Conservation (phyloP, 2,113 vertebrate species). For the Hypomesus transpacificus region DNA sequence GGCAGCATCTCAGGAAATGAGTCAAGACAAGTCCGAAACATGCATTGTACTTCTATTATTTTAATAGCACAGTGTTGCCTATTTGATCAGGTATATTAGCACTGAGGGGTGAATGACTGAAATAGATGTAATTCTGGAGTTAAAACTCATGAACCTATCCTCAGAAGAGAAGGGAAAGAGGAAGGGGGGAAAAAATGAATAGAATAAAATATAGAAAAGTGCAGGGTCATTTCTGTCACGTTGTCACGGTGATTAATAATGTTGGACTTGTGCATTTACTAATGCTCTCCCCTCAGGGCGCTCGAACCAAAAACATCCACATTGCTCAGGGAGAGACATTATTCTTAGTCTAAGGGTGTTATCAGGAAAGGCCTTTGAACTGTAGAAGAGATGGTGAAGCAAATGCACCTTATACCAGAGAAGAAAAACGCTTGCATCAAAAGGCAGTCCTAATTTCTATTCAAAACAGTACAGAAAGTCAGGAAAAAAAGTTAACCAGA, state of each 20-base stretch:
- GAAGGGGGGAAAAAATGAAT: background rate
- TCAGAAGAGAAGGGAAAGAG: too few species aligned
- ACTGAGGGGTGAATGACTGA: too few species aligned
- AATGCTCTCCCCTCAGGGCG: conserved; percentile 59
- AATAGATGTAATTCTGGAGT: too few species aligned
- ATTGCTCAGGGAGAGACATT: conserved; percentile 61
- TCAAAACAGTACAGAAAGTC: background rate
- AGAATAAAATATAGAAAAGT: conserved; percentile 62
- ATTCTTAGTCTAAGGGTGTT: conserved; percentile 74
- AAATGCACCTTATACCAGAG: conserved; percentile 45
- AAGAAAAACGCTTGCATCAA: conserved; percentile 9
- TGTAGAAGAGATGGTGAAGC: conserved; percentile 35
- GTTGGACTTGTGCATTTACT: conserved; percentile 69
- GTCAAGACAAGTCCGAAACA: background rate
- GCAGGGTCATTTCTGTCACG: conserved; percentile 66
- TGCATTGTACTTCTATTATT: background rate
- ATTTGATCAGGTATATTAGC: too few species aligned
- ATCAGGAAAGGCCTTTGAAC: conserved; percentile 69
- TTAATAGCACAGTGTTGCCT: too few species aligned
- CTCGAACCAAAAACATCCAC: conserved; percentile 63
- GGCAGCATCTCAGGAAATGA: too few species aligned
- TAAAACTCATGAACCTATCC: too few species aligned
- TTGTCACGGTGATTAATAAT: conserved; percentile 78
- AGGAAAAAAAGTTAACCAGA: background rate
- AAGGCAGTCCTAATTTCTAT: background rate